Base-by-base conservation (phyloP, 2,888 invertebrate species). In the Drosophila greeni region DNA sequence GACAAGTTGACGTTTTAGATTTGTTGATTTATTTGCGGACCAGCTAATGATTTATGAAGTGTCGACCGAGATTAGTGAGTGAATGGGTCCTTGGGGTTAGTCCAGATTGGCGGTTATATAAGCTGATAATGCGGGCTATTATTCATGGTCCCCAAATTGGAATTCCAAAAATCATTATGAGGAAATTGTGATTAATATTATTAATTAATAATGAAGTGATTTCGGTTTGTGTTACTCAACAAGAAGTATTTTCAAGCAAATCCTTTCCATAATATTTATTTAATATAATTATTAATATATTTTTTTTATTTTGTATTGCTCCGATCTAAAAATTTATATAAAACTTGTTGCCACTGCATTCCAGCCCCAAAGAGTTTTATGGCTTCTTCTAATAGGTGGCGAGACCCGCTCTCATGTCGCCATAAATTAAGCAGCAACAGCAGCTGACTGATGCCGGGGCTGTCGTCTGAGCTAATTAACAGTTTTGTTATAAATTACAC, bases 391-490 rank as follows among this genome's bases (percentile, higher is more conserved):
- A 62, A 62, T 52, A 64, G 62, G 65, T 62, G 61, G 49, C 64
- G 42, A 42, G 64, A 61, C 48, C 61, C 61, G 52, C 29, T 62
- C 42, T 51, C 36, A 51, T 62, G 51, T 62, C 42, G 14, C 40
- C 72, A 80, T 85, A 85, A 85, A 86, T 86, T 79, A 84, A 54
- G 66, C 43, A 52, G 39, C 52, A 69, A 51, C 45, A 84, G 82
- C 87, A 85, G 87, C 87, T 87, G 88, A 87, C 69, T 82, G 76
- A 76, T 79, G 78, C 81, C 79, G 76, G 74, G 66, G 61, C 59
- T 73, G 74, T 79, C 87, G 87, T 87, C 80, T 83, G 86, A 85
- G 87, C 87, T 88, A 87, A 87, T 87, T 87, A 88, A 87, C 87
- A 85, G 85, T 85, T 86, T 86, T 84, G 87, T 86, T 86, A 85